These are phyloP conservation scores for Botia almorhae DNA, from an alignment of 2,797 vertebrate genomes.

Conservation along the genomic window DNA sequence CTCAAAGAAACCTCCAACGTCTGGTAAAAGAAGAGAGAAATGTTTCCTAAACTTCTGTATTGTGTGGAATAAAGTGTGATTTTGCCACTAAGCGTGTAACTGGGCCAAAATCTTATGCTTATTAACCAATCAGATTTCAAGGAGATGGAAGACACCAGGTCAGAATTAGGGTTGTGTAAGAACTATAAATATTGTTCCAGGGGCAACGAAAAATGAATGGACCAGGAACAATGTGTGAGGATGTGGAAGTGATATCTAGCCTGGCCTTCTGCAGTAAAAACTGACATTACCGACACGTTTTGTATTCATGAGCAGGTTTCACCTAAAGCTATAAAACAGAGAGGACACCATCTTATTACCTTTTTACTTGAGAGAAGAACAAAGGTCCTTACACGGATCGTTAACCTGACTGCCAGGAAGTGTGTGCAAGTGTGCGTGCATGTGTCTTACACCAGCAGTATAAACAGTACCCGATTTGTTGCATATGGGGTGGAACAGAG, in stretches of 20 bases:
- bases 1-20: conserved; percentile 97
- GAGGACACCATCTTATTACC: conserved; percentile 39
- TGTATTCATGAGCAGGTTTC: conserved; percentile 45
- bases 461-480: conserved; percentile 43
- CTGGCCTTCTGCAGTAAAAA: conserved; percentile 16
- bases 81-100: background rate
- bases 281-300: conserved; percentile 10
- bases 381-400: conserved; percentile 45
- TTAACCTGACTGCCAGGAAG: conserved; percentile 40
- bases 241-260: conserved; percentile 19
- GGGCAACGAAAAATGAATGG: conserved; percentile 14
- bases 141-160: too few species aligned
- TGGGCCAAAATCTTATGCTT: background rate
- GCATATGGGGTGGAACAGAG: conserved; percentile 44
- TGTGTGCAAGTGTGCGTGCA: conserved; percentile 30
- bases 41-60: background rate
- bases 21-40: conserved; percentile 71
- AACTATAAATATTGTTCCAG: background rate
- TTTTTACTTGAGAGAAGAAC: conserved; percentile 38
- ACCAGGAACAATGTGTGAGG: background rate
- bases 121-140: background rate
- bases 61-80: background rate
- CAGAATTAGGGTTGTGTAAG: background rate
- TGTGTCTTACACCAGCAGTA: conserved; percentile 40
- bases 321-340: conserved; percentile 63